Conservation (phyloP, 2,797 vertebrate species). For the Oreortyx pictus region DNA sequence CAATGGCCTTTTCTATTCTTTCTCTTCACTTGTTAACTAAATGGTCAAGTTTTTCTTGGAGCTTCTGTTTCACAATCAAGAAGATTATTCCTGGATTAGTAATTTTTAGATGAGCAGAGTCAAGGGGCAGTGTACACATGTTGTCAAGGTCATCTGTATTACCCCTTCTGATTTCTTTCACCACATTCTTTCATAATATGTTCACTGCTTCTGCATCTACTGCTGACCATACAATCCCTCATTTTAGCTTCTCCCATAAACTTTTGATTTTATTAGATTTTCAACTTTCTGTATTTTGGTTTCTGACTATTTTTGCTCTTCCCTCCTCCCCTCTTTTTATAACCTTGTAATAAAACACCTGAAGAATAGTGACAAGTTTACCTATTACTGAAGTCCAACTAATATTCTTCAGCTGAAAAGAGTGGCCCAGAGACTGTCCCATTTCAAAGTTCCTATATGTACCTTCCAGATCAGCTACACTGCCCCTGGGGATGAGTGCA, state of each 20-base stretch:
- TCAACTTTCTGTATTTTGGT: not conserved
- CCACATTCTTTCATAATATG: too few species aligned
- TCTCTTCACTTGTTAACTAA: not conserved
- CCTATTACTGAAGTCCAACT: not conserved
- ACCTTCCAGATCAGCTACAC: too few species aligned
- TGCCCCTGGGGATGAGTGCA: too few species aligned
- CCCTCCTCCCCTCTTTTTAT: not conserved
- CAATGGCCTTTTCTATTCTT: not conserved
- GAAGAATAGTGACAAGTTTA: not conserved
- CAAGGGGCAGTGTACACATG: not conserved
- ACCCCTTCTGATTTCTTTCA: not conserved
- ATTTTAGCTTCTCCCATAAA: not conserved
- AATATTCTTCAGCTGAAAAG: not conserved
- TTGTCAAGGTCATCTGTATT: not conserved
- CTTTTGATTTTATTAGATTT: not conserved
- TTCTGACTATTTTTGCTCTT: not conserved
- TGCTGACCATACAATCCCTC: not conserved
- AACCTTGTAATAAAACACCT: not conserved
- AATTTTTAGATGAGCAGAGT: not conserved
- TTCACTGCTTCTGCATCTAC: not conserved
- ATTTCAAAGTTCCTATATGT: fast-evolving
- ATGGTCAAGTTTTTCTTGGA: not conserved
- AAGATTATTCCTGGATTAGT: not conserved
- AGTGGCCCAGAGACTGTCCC: not conserved
- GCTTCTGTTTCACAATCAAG: not conserved